Evolutionary conservation across 2,797 vertebrate genomes (phyloP), one percentile per base, ranked within the genome.

Genomic region (Cirrhinus mrigala): DNA sequence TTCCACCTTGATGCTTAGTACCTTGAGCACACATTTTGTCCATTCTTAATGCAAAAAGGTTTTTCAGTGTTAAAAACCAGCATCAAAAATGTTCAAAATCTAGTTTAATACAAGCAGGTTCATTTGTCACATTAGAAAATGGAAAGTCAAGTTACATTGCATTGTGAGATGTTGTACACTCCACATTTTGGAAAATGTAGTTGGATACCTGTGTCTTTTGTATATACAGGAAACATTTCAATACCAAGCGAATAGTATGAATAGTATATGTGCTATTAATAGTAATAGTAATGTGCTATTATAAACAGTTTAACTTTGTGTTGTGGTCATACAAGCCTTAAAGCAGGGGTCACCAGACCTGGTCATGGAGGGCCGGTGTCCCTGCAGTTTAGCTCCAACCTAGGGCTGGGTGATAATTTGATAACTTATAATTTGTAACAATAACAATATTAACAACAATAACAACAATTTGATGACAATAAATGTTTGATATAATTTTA

Each of bases 1-100:
- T 7, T 24, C 50, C 50, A 76, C 33, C 18, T 54, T 54, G 29
- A 6, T 6, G 0, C 2, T 76, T n/a, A 37, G 52, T 56, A 56
- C 11, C 18, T 37, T n/a, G 11, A 56, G 50, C 10, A 50, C 16
- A 74, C 52, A 33, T 52, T 52, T 74, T 74, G 71, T 33, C 48
- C 48, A 3, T 54, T 69, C 18, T 40, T 6, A 56, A 14, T 9
- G 11, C 71, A 37, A 37, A 76, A 62, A 44, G 0, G 6, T 8
- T 70, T 56, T 50, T 81, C 15, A 27, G 50, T 56, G 20, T 69
- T 54, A 81, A 79, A 64, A 18, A 37, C 11, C 27, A 66, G 27
- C n/a, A 27, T 75, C 48, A 60, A 12, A 58, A 33, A 27, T 76
- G 50, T 56, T 56, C 3, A 76, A 76, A 56, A 76, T 33, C 10